Base-by-base conservation (phyloP, 2,113 vertebrate genomes). In the Morone chrysops region DNA sequence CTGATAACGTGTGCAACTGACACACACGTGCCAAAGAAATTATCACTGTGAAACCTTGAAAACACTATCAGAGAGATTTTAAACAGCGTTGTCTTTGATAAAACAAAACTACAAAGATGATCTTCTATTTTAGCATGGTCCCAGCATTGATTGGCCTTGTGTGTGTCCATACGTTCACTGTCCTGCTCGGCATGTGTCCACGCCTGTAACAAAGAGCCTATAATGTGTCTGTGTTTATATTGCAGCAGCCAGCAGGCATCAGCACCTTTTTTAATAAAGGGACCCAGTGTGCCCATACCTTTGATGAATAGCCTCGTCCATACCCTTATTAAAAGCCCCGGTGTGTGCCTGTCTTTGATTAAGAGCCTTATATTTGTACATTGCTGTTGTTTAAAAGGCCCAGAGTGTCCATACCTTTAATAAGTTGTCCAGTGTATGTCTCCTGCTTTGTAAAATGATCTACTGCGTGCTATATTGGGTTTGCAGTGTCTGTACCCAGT, bases 281-380 rank as follows among this genome's bases (percentile, higher is more conserved):
- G 66, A 25, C 81, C 72, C 85, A 31, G 48, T 17, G 90, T 25
- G 87, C 38, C 22, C 83, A 25, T 84, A 56, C 36, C 48, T 65
- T 38, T 81, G 77, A 91, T 85, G 80, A 83, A 85, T 13, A 47
- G 74, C 67, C 66, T 80, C 77, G 3, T 85, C 82, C 73, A 70
- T 75, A 62, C 61, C 80, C 72, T 91, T 73, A 83, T 91, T 83
- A 85, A 89, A 82, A 72, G 84, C 41, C 78, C 80, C 17, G 31
- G 16, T 38, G 86, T 8, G 41, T 25, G 38, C 38, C 76, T 17
- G 11, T 61, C 40, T 71, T 18, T 80, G 89, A 88, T 84, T 74
- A 82, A 68, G 38, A 59, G 71, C 48, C 72, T 80, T 47, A 0
- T 78, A n/a, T 70, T 70, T 78, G 78, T 22, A 41, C 10, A 12